Evolutionary conservation across 2,888 invertebrate species (phyloP).

Genomic region (Caenorhabditis sp.): DNA sequence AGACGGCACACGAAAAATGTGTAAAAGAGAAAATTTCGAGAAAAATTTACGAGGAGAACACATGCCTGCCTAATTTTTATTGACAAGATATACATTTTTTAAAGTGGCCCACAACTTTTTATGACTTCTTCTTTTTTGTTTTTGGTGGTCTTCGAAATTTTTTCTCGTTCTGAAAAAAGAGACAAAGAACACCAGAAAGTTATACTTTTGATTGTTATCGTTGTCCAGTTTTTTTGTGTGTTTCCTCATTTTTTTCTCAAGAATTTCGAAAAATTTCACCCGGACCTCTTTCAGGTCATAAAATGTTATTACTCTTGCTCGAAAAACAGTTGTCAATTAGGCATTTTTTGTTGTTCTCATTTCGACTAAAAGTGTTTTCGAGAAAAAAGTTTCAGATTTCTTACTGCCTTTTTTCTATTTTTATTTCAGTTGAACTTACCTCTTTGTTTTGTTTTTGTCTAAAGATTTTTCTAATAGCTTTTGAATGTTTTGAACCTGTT

Average conservation of each 20-base stretch:
- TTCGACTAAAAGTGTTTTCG: no score
- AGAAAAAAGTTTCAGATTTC: background rate
- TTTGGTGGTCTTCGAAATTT: background rate
- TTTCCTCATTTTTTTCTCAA: background rate
- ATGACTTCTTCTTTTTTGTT: background rate
- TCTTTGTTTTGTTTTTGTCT: no score
- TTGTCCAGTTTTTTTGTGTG: background rate
- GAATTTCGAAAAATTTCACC: no score
- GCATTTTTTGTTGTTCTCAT: background rate
- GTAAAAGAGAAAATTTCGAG: background rate
- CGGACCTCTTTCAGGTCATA: background rate
- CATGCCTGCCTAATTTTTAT: background rate
- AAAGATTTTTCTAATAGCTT: no score
- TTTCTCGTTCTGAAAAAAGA: background rate
- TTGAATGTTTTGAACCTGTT: no score
- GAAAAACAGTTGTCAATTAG: background rate
- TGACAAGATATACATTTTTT: background rate
- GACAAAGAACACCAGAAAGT: background rate
- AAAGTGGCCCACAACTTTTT: background rate
- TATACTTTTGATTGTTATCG: no score
- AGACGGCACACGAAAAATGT: background rate
- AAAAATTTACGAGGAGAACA: background rate
- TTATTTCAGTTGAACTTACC: background rate
- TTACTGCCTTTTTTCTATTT: background rate
- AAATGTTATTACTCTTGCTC: background rate